phyloP scores from a whole-genome alignment of 2,888 invertebrate species.

The Raillietiella orientalis region DNA sequence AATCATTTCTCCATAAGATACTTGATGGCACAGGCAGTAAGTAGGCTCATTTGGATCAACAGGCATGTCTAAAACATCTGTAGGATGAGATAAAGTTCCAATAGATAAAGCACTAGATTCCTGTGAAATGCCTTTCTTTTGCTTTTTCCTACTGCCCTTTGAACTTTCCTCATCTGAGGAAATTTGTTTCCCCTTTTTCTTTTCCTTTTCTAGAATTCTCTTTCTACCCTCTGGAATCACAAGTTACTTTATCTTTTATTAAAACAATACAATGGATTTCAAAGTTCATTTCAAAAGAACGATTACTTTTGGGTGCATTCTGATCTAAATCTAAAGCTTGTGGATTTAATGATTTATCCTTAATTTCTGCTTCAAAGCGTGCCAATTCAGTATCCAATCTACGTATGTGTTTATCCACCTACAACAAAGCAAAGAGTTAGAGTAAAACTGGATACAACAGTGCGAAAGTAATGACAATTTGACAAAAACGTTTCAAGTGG shows the following conservation, averaged over 20 bases:
- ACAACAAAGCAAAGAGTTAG: slow-evolving; percentile 5
- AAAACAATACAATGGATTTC: too few relatives aligned
- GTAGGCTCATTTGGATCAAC: slow-evolving; percentile 88
- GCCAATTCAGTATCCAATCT: slow-evolving; percentile 83
- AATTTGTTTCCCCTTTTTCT: slow-evolving; percentile 17
- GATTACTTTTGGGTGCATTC: too few relatives aligned
- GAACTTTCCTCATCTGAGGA: slow-evolving; percentile 17
- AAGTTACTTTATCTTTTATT: too few relatives aligned
- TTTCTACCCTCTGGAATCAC: slow-evolving; percentile 25
- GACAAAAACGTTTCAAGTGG: slow-evolving; percentile 2
- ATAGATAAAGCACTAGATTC: slow-evolving; percentile 18
- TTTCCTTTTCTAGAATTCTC: slow-evolving; percentile 28
- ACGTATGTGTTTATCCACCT: slow-evolving; percentile 85
- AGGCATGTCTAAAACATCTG: slow-evolving; percentile 29
- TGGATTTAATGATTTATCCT: slow-evolving; percentile 56
- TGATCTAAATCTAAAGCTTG: too few relatives aligned
- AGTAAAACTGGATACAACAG: slow-evolving; percentile 1
- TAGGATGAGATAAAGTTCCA: slow-evolving; percentile 33
- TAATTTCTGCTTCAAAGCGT: slow-evolving; percentile 81
- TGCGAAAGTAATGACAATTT: too few relatives aligned
- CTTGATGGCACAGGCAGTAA: slow-evolving; percentile 90
- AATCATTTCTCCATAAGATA: slow-evolving; percentile 88
- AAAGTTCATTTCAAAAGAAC: too few relatives aligned
- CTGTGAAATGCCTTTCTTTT: slow-evolving; percentile 20
- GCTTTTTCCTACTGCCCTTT: slow-evolving; percentile 19